phyloP scores from a whole-genome alignment of 2,888 invertebrate species.

The Dendrolimus houi region DNA sequence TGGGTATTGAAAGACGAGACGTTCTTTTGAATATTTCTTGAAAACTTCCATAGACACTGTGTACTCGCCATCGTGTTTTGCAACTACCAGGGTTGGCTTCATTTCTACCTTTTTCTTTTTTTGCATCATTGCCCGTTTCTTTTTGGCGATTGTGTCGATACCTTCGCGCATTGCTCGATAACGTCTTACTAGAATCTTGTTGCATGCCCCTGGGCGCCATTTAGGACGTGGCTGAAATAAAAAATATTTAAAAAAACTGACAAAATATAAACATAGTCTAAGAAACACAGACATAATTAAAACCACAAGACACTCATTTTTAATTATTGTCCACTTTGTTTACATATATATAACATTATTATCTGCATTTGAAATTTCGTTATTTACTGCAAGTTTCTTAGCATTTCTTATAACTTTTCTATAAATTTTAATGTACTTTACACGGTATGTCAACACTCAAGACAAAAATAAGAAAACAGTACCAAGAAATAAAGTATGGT shows the following conservation, averaged over 20 bases:
- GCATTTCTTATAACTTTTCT: no score
- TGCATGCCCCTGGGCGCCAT: constrained; percentile 64
- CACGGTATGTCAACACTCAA: no score
- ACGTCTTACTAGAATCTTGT: constrained; percentile 49
- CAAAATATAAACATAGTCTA: no score
- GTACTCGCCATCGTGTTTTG: constrained; percentile 56
- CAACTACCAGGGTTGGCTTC: constrained; percentile 54
- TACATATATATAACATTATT: no score
- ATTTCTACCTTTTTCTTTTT: constrained; percentile 58
- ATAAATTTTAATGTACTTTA: no score
- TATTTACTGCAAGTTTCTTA: no score
- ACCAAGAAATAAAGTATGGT: no score
- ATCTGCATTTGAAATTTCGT: no score
- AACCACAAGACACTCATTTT: no score
- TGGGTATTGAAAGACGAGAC: constrained; percentile 55
- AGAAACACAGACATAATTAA: no score
- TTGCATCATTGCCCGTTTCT: constrained; percentile 54
- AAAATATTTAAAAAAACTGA: constrained; percentile 1
- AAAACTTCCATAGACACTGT: constrained; percentile 67
- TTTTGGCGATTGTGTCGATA: constrained; percentile 50
- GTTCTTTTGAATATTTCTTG: constrained; percentile 61
- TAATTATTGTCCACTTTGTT: no score
- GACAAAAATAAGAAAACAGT: no score
- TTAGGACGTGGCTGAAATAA: constrained; percentile 48
- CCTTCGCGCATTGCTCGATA: constrained; percentile 53